Base-by-base conservation (phyloP, 2,888 invertebrate genomes). In the Hetaerina titia region DNA sequence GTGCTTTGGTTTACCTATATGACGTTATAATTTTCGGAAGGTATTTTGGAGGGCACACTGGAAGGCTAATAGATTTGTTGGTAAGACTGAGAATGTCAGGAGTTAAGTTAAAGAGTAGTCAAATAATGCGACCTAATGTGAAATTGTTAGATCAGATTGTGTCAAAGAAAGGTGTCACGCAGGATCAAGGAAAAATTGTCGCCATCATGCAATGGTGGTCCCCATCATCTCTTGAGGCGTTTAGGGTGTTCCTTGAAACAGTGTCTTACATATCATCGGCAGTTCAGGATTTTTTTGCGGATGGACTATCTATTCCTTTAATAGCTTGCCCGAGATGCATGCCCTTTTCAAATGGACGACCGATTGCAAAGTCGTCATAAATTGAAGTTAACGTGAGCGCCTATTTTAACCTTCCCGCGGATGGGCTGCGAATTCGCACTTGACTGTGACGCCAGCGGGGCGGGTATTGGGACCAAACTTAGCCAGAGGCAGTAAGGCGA, bases 21-120 rank as follows among this genome's bases (percentile, higher is more conserved):
- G 31, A 87, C 8, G 8, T 87, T 0, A 45, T 87, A 56, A n/a
- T 31, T 69, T 94, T n/a, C n/a, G 74, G 57, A 69, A 64, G n/a
- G 74, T 97, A 95, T 74, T 74, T 74, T 8, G 45, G 45, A 25
- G 74, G 25, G 74, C 25, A 25, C 25, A n/a, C 25, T 25, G 74
- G 74, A 74, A 74, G 74, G 74, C 25, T 74, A n/a, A 74, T 6
- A 74, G 25, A 74, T 74, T 7, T 17, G 1, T 17, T 60, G 60
- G 17, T 17, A 60, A 1, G 17, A 15, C 60, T 60, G 60, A 60
- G 60, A 17, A 19, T 8, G 5, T 15, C 64, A 64, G 64, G 64
- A 64, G 2, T 64, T 19, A 64, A 64, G 64, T 64, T 64, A 2
- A 15, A 64, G 15, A 64, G 11, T 15, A 8, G 64, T 4, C 64